Conservation (phyloP, 2,797 vertebrate genomes). For the Danio kyathit region DNA sequence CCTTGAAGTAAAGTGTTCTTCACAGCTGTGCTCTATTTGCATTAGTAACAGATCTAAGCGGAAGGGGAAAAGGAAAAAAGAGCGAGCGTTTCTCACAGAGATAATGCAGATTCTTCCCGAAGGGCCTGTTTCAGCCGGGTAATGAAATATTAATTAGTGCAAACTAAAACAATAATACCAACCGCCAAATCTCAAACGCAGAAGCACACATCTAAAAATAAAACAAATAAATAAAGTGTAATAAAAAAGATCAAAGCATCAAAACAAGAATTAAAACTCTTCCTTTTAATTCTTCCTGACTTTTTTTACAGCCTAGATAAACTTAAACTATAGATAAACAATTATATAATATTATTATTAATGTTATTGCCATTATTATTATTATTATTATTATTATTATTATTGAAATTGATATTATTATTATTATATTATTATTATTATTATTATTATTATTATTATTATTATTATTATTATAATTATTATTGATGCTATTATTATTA, state of each 20-base stretch:
- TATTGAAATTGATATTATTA: too few relatives aligned
- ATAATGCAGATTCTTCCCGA: slow-evolving; percentile 14
- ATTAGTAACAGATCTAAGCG: slow-evolving; percentile 23
- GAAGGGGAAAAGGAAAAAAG: neutral
- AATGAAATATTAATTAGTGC: slow-evolving; percentile 48
- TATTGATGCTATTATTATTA: too few relatives aligned
- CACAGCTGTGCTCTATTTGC: slow-evolving; percentile 16
- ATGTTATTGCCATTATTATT: too few relatives aligned
- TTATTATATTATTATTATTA: too few relatives aligned
- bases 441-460: too few relatives aligned
- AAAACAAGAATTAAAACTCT: slow-evolving; percentile 8
- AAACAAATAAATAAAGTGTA: slow-evolving; percentile 1
- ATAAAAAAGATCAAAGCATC: slow-evolving; percentile 15
- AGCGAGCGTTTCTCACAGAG: slow-evolving; percentile 6
- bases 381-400: too few relatives aligned
- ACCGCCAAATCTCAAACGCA: slow-evolving; percentile 25
- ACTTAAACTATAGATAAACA: neutral
- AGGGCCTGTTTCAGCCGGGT: slow-evolving; percentile 15
- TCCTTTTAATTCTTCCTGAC: slow-evolving; percentile 12
- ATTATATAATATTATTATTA: too few relatives aligned
- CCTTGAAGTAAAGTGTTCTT: slow-evolving; percentile 1
- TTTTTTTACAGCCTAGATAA: neutral
- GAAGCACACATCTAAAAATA: neutral
- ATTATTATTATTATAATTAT: too few relatives aligned
- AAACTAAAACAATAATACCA: slow-evolving; percentile 43